These are phyloP conservation scores for Dendrocopos noguchii DNA, from an alignment of 2,113 vertebrate species.

Conservation along the genomic window DNA sequence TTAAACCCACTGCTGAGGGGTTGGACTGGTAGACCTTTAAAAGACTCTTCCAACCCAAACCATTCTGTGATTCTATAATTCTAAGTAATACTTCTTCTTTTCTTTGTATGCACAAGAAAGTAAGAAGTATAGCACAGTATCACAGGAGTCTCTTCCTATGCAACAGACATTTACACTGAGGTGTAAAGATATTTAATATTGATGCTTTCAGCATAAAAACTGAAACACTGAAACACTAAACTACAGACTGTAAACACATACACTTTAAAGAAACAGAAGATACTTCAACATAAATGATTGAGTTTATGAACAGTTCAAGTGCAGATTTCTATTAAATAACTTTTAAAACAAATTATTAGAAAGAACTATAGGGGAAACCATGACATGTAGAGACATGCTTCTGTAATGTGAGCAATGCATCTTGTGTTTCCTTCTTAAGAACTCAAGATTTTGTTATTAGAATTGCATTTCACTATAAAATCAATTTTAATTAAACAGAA, in stretches of 20 bases:
- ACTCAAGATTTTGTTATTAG: neutral
- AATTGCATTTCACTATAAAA: neutral
- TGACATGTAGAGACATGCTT: neutral
- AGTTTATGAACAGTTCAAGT: neutral
- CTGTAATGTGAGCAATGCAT: neutral
- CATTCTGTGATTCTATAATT: neutral
- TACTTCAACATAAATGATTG: neutral
- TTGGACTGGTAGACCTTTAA: too few relatives aligned
- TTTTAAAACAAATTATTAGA: neutral
- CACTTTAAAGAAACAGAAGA: neutral
- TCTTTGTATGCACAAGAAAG: neutral
- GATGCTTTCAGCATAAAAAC: constrained; percentile 5
- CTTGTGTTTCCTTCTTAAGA: neutral
- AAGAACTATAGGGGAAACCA: neutral
- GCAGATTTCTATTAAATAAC: neutral
- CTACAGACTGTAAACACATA: neutral
- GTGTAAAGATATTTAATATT: constrained; percentile 14
- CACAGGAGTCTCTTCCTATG: neutral
- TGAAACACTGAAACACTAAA: neutral
- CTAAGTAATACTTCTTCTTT: neutral
- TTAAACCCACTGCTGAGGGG: too few relatives aligned
- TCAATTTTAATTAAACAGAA: neutral
- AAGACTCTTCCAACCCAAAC: too few relatives aligned
- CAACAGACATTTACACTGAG: neutral
- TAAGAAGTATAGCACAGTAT: neutral